phyloP scores from a whole-genome alignment of 2,113 vertebrate species.

The Beaufortia kweichowensis region DNA sequence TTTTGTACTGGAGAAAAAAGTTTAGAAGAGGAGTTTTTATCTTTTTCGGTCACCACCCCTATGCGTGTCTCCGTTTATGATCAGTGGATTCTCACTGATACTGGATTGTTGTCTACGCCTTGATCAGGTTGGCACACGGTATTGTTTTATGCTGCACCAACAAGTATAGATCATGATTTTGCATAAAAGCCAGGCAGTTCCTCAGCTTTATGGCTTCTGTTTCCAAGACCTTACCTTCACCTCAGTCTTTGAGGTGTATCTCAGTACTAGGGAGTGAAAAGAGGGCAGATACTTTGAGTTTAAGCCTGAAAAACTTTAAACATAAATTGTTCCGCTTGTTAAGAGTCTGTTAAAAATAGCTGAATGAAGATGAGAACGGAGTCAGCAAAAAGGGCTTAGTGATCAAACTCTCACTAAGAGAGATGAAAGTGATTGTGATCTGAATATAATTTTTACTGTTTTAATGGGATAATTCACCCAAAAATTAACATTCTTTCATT shows the following conservation, averaged over 20 bases:
- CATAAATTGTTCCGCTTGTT: slow-evolving; percentile 41
- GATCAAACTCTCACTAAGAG: neutral
- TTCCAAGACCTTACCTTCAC: slow-evolving; percentile 51
- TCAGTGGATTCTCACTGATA: slow-evolving; percentile 63
- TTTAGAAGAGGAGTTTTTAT: slow-evolving; percentile 54
- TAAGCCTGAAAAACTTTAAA: slow-evolving; percentile 17
- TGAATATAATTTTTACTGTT: too few species aligned
- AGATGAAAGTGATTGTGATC: neutral
- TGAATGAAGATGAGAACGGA: slow-evolving; percentile 7
- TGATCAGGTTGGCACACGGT: slow-evolving; percentile 58
- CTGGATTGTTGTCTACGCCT: slow-evolving; percentile 55
- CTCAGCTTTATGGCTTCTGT: slow-evolving; percentile 63
- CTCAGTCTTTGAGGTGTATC: slow-evolving; percentile 62
- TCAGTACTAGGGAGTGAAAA: slow-evolving; percentile 39
- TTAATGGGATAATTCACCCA: too few species aligned
- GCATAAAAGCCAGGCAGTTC: slow-evolving; percentile 55
- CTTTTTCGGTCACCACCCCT: slow-evolving; percentile 51
- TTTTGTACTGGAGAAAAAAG: slow-evolving; percentile 16
- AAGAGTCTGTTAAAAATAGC: slow-evolving; percentile 5
- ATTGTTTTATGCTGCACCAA: slow-evolving; percentile 67
- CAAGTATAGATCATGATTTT: slow-evolving; percentile 63
- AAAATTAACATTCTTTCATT: too few species aligned
- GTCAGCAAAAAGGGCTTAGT: neutral
- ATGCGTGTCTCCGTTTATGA: slow-evolving; percentile 64
- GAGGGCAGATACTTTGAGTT: slow-evolving; percentile 28